phyloP scores from a whole-genome alignment of 2,113 vertebrate genomes.

The Myrmecophaga tridactyla region DNA sequence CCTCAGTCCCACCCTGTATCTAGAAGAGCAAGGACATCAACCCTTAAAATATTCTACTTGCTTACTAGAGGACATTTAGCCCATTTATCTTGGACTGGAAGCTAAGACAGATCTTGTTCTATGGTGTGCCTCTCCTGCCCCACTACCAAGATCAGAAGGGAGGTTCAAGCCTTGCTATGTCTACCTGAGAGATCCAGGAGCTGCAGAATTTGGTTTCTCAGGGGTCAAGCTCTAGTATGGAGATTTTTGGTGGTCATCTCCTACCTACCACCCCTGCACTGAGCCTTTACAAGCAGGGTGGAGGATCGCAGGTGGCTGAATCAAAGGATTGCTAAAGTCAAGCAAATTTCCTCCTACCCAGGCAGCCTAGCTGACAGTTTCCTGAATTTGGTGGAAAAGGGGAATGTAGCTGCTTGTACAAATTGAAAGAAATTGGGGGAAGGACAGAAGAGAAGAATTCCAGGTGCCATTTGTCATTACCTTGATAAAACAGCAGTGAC shows the following conservation, averaged over 20 bases:
- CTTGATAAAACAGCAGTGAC: constrained; percentile 82
- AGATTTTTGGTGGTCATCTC: neutral
- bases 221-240: neutral
- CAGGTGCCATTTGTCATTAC: constrained; percentile 77
- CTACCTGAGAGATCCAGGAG: neutral
- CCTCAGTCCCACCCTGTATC: neutral
- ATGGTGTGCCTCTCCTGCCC: neutral
- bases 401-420: neutral
- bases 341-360: neutral
- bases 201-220: neutral
- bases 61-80: neutral
- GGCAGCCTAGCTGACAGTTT: constrained; percentile 7
- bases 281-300: neutral
- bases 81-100: neutral
- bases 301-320: neutral
- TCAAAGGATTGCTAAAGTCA: neutral
- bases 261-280: neutral
- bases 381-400: constrained; percentile 5
- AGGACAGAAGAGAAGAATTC: constrained; percentile 75
- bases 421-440: constrained; percentile 66
- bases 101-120: neutral
- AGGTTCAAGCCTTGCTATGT: neutral
- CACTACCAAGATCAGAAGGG: neutral
- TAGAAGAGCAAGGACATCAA: neutral
- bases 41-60: neutral